These are phyloP conservation scores for Chaetophractus vellerosus DNA, from an alignment of 2,797 vertebrate species.

Conservation along the genomic window DNA sequence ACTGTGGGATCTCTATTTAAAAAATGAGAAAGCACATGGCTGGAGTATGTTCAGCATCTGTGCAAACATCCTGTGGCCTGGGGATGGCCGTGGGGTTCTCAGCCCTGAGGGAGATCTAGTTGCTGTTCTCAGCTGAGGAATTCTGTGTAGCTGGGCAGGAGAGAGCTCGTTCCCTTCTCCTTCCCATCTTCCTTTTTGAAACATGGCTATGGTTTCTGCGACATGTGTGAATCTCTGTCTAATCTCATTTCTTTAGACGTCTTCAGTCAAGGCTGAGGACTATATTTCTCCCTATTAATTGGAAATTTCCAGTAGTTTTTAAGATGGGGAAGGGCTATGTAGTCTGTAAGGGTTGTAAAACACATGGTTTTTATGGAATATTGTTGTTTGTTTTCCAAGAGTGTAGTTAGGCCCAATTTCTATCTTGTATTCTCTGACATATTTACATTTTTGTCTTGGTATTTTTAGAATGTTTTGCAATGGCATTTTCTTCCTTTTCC, in stretches of 20 bases:
- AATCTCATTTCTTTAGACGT: not conserved
- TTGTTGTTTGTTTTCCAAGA: not conserved
- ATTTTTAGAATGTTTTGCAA: not conserved
- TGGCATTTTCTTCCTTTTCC: not conserved
- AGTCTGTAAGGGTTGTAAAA: not conserved
- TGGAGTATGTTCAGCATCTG: not conserved
- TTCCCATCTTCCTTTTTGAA: slow-evolving; percentile 6
- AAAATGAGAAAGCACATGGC: too few relatives aligned
- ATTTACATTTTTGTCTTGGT: not conserved
- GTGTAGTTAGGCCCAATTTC: not conserved
- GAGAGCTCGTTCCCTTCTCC: not conserved
- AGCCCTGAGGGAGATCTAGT: not conserved
- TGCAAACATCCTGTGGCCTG: not conserved
- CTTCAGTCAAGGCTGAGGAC: not conserved
- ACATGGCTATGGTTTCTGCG: not conserved
- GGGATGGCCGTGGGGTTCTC: not conserved
- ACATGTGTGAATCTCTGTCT: not conserved
- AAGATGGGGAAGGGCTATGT: not conserved
- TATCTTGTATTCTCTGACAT: not conserved
- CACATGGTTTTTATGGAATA: not conserved
- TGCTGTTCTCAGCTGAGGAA: not conserved
- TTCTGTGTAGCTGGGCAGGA: not conserved
- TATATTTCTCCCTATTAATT: not conserved
- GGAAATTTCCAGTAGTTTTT: not conserved
- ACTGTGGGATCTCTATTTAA: too few relatives aligned